Evolutionary conservation across 2,113 vertebrate species (phyloP).

Genomic region (Gopherus evgoodei): DNA sequence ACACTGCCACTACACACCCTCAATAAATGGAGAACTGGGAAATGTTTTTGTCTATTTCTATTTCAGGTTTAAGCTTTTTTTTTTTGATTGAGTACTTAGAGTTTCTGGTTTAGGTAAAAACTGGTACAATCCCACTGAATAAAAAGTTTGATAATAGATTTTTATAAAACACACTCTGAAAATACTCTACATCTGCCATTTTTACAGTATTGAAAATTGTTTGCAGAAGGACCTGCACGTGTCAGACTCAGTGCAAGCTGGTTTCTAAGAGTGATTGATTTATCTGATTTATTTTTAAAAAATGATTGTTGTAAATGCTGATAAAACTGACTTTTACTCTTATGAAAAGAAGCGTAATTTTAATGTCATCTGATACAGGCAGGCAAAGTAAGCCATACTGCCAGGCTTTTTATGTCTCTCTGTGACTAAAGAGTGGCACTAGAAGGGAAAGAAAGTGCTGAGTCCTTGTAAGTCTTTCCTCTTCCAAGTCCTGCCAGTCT

Average conservation of each 20-base stretch:
- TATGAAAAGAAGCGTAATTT: background rate
- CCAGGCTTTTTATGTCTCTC: background rate
- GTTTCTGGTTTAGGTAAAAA: background rate
- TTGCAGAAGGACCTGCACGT: background rate
- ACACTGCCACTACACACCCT: background rate
- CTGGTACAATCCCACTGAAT: rapidly evolving
- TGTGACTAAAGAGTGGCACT: background rate
- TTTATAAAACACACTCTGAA: rapidly evolving
- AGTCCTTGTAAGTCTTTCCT: background rate
- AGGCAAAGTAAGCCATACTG: background rate
- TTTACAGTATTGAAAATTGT: rapidly evolving
- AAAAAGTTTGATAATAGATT: rapidly evolving
- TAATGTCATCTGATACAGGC: background rate
- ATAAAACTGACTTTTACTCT: background rate
- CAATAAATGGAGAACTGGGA: background rate
- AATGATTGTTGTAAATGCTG: background rate
- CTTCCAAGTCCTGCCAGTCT: background rate
- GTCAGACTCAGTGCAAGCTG: background rate
- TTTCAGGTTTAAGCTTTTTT: background rate
- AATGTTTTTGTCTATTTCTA: background rate
- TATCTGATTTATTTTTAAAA: background rate
- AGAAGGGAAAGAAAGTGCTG: background rate
- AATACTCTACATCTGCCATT: rapidly evolving
- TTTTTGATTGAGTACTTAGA: background rate
- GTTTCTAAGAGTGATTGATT: background rate